phyloP scores from a whole-genome alignment of 53 echinoderm and acorn worm species.

The Antedon mediterranea region DNA sequence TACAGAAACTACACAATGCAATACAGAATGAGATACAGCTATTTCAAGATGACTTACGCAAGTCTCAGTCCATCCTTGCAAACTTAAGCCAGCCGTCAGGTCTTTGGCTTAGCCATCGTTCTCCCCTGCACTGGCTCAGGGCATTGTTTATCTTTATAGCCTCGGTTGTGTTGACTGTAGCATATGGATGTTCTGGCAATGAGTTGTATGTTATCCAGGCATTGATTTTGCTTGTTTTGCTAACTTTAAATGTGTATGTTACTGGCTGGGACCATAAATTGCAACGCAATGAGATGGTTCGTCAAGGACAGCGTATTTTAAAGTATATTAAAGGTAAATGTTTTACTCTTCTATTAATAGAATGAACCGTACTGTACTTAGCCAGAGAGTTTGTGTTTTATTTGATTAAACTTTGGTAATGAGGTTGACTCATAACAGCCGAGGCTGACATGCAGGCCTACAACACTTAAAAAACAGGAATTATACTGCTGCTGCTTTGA shows the following conservation, averaged over 20 bases:
- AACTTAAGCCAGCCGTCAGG: constrained; percentile 4
- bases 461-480: no score
- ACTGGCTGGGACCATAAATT: constrained; percentile 53
- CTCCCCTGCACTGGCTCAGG: constrained; percentile 32
- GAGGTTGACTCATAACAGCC: no score
- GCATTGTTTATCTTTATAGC: constrained; percentile 20
- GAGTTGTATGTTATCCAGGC: constrained; percentile 32
- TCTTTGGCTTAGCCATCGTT: constrained; percentile 11
- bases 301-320: constrained; percentile 35
- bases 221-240: constrained; percentile 30
- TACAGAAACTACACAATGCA: constrained; percentile 27
- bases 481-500: no score
- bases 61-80: neutral
- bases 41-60: constrained; percentile 12
- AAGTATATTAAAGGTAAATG: constrained; percentile 47
- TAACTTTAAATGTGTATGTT: constrained; percentile 39
- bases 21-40: constrained; percentile 38
- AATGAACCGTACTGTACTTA: no score
- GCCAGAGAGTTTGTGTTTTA: no score
- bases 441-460: no score
- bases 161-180: constrained; percentile 28
- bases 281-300: constrained; percentile 39
- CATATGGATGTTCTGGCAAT: constrained; percentile 20
- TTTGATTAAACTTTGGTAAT: no score
- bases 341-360: no score